These are phyloP conservation scores for Incurvaria masculella DNA, from an alignment of 2,888 invertebrate genomes.

Conservation along the genomic window DNA sequence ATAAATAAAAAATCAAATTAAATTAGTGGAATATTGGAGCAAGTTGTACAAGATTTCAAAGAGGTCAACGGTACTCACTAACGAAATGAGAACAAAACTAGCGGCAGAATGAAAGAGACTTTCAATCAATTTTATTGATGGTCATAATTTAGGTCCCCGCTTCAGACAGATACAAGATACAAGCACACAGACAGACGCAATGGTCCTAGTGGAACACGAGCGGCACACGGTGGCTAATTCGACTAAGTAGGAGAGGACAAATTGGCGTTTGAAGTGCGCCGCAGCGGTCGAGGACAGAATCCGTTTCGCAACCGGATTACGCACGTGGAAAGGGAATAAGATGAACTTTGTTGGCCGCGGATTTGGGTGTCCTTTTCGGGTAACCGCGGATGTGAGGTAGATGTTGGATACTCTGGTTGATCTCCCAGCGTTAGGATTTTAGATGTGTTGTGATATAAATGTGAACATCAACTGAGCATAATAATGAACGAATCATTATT, in stretches of 20 bases:
- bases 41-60: not conserved
- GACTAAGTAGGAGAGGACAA: not conserved
- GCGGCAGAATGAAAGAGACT: not conserved
- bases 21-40: too few relatives aligned
- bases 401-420: too few relatives aligned
- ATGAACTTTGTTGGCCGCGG: not conserved
- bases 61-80: not conserved
- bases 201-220: too few relatives aligned
- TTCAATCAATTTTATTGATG: not conserved
- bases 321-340: not conserved
- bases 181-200: not conserved
- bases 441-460: too few relatives aligned
- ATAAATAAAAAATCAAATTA: too few relatives aligned
- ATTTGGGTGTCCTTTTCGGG: not conserved
- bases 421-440: too few relatives aligned
- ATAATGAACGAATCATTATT: too few relatives aligned
- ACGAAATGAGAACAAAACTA: too few relatives aligned
- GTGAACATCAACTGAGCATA: too few relatives aligned
- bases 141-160: not conserved
- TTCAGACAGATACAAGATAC: not conserved
- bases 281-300: not conserved
- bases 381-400: too few relatives aligned
- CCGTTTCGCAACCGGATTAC: not conserved
- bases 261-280: not conserved
- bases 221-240: not conserved